phyloP scores from a whole-genome alignment of 2,888 invertebrate species.

The Coelogynopora nodosa region DNA sequence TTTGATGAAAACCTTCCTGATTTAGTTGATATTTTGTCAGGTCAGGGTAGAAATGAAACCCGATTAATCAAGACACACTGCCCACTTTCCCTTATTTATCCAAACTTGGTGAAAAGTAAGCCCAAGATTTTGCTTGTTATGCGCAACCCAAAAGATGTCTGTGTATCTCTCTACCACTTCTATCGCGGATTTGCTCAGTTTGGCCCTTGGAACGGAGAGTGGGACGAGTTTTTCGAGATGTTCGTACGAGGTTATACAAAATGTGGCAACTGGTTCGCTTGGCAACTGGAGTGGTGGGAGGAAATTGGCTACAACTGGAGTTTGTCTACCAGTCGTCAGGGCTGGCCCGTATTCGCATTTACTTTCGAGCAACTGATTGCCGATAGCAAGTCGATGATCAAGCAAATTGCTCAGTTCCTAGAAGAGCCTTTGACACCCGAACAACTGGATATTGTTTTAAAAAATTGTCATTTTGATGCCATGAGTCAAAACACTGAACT shows the following conservation, averaged over 20 bases:
- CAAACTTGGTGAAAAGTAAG: constrained; percentile 5
- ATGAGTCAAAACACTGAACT: constrained; percentile 26
- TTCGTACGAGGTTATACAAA: constrained; percentile 37
- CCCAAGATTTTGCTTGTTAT: constrained; percentile 38
- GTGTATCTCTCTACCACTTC: constrained; percentile 40
- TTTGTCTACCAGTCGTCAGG: not conserved
- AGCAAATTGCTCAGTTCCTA: constrained; percentile 27
- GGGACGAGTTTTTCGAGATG: constrained; percentile 42
- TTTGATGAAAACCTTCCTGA: not conserved
- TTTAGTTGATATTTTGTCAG: not conserved
- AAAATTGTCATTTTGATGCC: constrained; percentile 32
- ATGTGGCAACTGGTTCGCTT: constrained; percentile 37
- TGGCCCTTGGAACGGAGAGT: constrained; percentile 42
- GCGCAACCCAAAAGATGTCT: constrained; percentile 41
- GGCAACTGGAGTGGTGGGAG: constrained; percentile 37
- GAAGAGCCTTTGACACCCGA: not conserved
- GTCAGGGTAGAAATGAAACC: not conserved
- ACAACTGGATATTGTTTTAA: constrained; percentile 32
- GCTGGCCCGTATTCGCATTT: not conserved
- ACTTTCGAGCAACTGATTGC: constrained; percentile 13
- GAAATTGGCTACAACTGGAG: not conserved
- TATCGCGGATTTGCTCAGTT: constrained; percentile 41
- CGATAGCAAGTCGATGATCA: constrained; percentile 15
- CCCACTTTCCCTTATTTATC: not conserved
- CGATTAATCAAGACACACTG: constrained; percentile 42